These are phyloP conservation scores for Neosilurus hyrtlii DNA, from an alignment of 2,797 vertebrate genomes.

Conservation along the genomic window DNA sequence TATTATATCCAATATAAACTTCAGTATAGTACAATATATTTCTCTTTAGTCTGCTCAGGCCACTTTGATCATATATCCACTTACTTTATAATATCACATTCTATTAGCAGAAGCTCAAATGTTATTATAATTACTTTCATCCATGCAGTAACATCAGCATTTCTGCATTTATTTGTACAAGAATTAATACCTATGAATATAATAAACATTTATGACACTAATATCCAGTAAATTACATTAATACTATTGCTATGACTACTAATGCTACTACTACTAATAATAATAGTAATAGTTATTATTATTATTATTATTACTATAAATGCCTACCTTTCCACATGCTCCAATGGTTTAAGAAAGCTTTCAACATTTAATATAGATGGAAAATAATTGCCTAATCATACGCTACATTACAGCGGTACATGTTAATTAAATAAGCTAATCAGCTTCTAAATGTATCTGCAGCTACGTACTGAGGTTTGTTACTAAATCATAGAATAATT, in stretches of 20 bases:
- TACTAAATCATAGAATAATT: slow-evolving; percentile 18
- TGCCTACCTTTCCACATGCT: background rate
- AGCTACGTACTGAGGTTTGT: background rate
- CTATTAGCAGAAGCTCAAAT: background rate
- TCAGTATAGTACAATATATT: background rate
- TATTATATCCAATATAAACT: background rate
- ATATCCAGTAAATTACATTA: background rate
- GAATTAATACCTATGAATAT: background rate
- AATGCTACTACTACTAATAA: too few relatives aligned
- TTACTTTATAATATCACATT: background rate
- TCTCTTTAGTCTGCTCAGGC: background rate
- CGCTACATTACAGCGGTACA: background rate
- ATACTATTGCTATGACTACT: too few relatives aligned
- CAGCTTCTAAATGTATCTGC: background rate
- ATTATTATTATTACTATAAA: background rate
- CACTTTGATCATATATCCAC: background rate
- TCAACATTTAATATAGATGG: background rate
- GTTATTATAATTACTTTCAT: background rate
- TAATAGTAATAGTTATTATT: too few relatives aligned
- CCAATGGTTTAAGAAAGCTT: background rate
- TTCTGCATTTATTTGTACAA: background rate
- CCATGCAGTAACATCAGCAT: background rate
- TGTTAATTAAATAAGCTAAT: background rate
- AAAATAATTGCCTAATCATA: background rate
- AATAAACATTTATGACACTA: background rate